Base-by-base conservation (phyloP, 2,797 vertebrate species). In the Cryptoprocta ferox region DNA sequence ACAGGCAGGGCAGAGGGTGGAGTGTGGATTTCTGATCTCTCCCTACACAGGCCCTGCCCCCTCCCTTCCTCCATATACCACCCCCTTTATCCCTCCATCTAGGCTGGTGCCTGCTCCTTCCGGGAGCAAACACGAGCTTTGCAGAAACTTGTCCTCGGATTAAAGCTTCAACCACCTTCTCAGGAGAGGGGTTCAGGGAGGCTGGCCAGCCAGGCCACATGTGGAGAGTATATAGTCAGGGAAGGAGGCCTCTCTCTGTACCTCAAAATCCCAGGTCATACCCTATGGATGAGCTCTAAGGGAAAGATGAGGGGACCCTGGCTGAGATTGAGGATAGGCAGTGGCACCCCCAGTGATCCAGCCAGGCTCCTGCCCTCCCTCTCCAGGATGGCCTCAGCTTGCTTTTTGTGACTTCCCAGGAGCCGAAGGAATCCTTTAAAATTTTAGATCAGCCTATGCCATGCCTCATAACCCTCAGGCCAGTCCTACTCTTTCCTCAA, bases 111-210 rank as follows among this genome's bases (percentile, higher is more conserved):
- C 80, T 78, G 87, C 37, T 95, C 76, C 92, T 93, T 95, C 83
- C 8, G 0, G 56, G 35, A 76, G 92, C 94, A 96, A 98, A 91
- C 82, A 7, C 0, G 87, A 84, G 95, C 94, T 96, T 70, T 97
- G 96, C 94, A 96, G 59, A 94, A 95, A 97, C 96, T 92, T 98
- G 97, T 96, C 91, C 95, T 37, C 0, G 3, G 89, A 97, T 98
- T 98, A 88, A n/a, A 73, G 53, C 92, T 8, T 75, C 96, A 97
- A 94, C 86, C 73, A 61, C 42, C n/a, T 19, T 93, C 91, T 94
- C 66, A n/a, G 65, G 76, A 89, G 42, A 39, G 39, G 19, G 18
- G 80, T 76, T 84, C 3, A 66, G 83, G 71, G 66, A 83, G 53
- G 35, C 21, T 2, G 18, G 78, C 53, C 61, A 63, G 12, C 87